phyloP scores from a whole-genome alignment of 2,797 vertebrate genomes.

The Pteropus rufus region DNA sequence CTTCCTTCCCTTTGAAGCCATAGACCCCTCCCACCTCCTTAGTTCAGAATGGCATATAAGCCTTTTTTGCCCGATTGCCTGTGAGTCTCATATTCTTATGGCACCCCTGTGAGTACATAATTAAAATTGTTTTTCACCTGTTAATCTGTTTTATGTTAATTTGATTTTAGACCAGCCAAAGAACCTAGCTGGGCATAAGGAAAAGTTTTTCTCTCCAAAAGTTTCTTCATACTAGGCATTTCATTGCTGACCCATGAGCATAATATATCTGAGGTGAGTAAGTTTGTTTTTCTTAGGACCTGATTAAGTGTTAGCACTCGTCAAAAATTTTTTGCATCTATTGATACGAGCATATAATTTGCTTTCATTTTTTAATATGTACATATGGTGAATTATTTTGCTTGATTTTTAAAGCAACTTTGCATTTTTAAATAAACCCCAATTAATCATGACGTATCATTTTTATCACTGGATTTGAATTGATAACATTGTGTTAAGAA shows the following conservation, averaged over 20 bases:
- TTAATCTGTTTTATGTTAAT: neutral
- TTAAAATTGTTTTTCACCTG: neutral
- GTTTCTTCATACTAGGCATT: neutral
- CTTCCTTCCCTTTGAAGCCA: neutral
- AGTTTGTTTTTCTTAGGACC: neutral
- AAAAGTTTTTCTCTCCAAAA: neutral
- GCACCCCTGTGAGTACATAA: neutral
- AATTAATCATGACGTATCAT: neutral
- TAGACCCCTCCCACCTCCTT: neutral
- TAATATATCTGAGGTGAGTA: neutral
- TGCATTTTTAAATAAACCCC: neutral
- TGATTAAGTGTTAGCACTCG: neutral
- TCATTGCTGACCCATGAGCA: neutral
- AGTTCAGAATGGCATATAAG: neutral
- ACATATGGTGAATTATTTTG: neutral
- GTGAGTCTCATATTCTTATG: neutral
- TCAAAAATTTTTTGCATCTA: neutral
- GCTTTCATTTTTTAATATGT: neutral
- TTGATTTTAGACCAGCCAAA: neutral
- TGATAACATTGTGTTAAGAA: conserved; percentile 16
- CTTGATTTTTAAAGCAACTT: neutral
- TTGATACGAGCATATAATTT: neutral
- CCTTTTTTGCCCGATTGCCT: neutral
- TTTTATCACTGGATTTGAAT: neutral
- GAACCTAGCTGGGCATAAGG: neutral